Percentiles rank a stretch among this genome's conserved stretches.
Evolutionary conservation across 2,888 invertebrate species (phyloP).

Genomic region (Parelbella ahira): DNA sequence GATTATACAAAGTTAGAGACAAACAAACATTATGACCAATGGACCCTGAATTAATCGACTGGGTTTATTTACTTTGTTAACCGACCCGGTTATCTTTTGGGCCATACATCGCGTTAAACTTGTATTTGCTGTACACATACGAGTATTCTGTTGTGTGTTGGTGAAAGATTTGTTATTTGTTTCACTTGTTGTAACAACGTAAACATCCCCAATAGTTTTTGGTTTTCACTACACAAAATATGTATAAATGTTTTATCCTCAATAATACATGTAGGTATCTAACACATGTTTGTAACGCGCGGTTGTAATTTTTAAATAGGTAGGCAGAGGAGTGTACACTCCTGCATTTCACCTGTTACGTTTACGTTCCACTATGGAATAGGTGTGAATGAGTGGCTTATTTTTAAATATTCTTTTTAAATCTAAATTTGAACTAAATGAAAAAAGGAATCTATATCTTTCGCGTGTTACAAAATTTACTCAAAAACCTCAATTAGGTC

Average conservation of each 20-base stretch:
- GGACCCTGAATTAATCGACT: constrained; percentile 72
- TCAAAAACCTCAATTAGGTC: constrained; percentile 58
- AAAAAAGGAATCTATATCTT: too few species aligned
- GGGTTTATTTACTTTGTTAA: constrained; percentile 73
- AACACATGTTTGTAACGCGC: too few species aligned
- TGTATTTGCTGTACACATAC: constrained; percentile 34
- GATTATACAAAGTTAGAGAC: constrained; percentile 52
- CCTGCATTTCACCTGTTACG: too few species aligned
- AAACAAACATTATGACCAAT: constrained; percentile 77
- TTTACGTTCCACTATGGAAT: too few species aligned
- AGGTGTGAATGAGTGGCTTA: too few species aligned
- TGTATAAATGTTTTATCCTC: too few species aligned
- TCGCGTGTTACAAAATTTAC: constrained; percentile 22
- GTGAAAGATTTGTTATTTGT: constrained; percentile 15
- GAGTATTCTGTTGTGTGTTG: constrained; percentile 31
- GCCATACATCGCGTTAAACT: constrained; percentile 58
- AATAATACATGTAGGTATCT: too few species aligned
- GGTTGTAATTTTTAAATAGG: too few species aligned
- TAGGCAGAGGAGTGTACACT: too few species aligned
- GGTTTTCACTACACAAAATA: too few species aligned
- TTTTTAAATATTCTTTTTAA: too few species aligned
- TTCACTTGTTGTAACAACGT: constrained; percentile 19
- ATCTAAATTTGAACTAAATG: too few species aligned
- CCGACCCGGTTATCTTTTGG: constrained; percentile 67
- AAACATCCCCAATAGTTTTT: constrained; percentile 1